Base-by-base conservation (phyloP, 2,797 vertebrate species). In the Neoniphon sammara region DNA sequence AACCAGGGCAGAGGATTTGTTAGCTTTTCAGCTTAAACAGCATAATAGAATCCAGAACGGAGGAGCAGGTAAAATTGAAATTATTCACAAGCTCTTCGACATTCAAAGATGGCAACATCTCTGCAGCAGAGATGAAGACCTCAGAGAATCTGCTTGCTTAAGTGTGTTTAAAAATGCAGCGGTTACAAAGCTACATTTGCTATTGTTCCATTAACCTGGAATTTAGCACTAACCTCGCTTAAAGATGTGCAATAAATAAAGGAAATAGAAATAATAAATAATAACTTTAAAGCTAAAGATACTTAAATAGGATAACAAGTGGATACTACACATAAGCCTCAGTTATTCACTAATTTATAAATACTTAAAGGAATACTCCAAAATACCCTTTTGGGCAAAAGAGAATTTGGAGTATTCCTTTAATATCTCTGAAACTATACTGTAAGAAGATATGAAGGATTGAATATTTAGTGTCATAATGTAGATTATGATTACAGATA, bases 11-110 rank as follows among this genome's bases (percentile, higher is more conserved):
- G 56, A 68, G 80, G 78, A 78, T 85, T 82, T 85, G 70, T 82
- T 71, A 76, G 81, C 72, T 88, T 76, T 77, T 70, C 68, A 58
- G 62, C 63, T 83, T 81, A 84, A 84, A 81, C 75, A 64, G 58
- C 80, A 39, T 64, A 82, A 77, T 57, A 68, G 65, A 83, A 72
- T 62, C 53, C 59, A 44, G 59, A 27, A 57, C 21, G 18, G 56
- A 70, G 67, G 72, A 75, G 60, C 70, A 75, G 80, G 77, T 77
- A 61, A 77, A 63, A 68, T 49, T 10, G 47, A 66, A 71, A 62
- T 65, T 52, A 78, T 67, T 81, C 66, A 52, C 25, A 52, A 25
- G 55, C 49, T 82, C 70, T 47, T 66, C 17, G 54, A 12, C 6
- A 14, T 69, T 60, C 11, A 31, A 78, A 72, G 63, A 70, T 62